These are phyloP conservation scores for Diorhabda elongata DNA, from an alignment of 1,140 invertebrate genomes.

Conservation along the genomic window DNA sequence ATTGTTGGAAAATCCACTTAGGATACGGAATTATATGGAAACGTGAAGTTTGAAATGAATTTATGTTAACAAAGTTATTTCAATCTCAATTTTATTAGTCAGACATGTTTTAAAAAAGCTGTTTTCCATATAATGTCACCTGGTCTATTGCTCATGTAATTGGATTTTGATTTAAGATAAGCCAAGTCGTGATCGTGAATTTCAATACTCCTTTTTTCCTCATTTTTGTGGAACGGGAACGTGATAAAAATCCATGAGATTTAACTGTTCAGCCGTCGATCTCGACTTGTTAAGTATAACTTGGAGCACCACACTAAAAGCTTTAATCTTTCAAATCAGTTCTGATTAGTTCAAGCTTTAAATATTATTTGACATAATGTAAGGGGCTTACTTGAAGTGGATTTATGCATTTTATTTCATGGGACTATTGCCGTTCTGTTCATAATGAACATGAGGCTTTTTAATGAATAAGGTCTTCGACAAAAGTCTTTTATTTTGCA, in stretches of 20 bases:
- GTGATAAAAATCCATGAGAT: not conserved
- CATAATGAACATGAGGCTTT: no score
- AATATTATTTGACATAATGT: not conserved
- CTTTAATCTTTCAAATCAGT: not conserved
- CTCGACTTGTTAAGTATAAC: not conserved
- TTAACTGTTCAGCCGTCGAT: not conserved
- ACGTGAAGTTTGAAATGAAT: no score
- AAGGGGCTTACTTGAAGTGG: not conserved
- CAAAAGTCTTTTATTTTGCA: no score
- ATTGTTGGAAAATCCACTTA: no score
- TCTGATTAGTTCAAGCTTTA: not conserved
- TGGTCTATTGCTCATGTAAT: not conserved
- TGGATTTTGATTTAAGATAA: slow-evolving; percentile 1
- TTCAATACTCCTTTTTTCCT: slow-evolving; percentile 4
- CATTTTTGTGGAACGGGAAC: not conserved
- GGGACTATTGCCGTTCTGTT: no score
- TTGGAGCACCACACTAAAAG: not conserved
- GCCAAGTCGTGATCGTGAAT: slow-evolving; percentile 1
- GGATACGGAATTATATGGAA: no score
- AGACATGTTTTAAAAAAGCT: not conserved
- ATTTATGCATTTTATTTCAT: not conserved
- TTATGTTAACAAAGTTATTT: not conserved
- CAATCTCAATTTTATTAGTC: not conserved
- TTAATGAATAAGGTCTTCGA: no score
- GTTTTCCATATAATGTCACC: not conserved